These are phyloP conservation scores for Menidia beryllina DNA, from an alignment of 2,113 vertebrate species.

Conservation along the genomic window DNA sequence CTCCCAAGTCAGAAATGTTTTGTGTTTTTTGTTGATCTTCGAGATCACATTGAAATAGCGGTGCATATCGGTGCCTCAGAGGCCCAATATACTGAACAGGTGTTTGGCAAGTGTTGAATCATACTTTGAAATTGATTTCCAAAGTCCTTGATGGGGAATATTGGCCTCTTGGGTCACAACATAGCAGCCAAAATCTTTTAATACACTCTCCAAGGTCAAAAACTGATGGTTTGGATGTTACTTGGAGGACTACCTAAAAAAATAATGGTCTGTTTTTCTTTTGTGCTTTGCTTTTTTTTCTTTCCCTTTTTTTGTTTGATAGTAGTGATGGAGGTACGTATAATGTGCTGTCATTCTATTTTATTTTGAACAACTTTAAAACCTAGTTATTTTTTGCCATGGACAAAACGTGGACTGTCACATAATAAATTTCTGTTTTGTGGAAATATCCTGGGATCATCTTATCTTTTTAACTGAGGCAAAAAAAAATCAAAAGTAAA, in stretches of 20 bases:
- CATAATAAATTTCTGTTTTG: neutral
- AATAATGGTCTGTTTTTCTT: neutral
- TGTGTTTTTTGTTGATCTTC: conserved; percentile 39
- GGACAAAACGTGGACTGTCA: neutral
- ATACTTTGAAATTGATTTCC: conserved; percentile 20
- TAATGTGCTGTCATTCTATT: neutral
- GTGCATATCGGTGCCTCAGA: conserved; percentile 45
- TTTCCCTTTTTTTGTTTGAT: neutral
- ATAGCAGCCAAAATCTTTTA: conserved; percentile 19
- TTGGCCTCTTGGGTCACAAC: conserved; percentile 39
- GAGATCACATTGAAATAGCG: conserved; percentile 37
- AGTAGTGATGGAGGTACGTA: neutral
- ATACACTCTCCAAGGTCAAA: conserved; percentile 40
- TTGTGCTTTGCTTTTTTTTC: no score
- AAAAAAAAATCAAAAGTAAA: neutral
- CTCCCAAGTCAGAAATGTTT: conserved; percentile 50
- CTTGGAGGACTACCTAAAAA: conserved; percentile 11
- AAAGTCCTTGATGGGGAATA: conserved; percentile 45
- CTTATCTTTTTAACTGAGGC: no score
- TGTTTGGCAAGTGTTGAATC: conserved; percentile 38
- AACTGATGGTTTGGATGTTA: conserved; percentile 26
- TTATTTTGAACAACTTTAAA: no score
- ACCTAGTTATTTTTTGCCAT: neutral
- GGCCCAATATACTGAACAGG: conserved; percentile 30
- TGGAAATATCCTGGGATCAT: no score